Evolutionary conservation across 2,113 vertebrate species (phyloP).

Genomic region (Ranitomeya variabilis): DNA sequence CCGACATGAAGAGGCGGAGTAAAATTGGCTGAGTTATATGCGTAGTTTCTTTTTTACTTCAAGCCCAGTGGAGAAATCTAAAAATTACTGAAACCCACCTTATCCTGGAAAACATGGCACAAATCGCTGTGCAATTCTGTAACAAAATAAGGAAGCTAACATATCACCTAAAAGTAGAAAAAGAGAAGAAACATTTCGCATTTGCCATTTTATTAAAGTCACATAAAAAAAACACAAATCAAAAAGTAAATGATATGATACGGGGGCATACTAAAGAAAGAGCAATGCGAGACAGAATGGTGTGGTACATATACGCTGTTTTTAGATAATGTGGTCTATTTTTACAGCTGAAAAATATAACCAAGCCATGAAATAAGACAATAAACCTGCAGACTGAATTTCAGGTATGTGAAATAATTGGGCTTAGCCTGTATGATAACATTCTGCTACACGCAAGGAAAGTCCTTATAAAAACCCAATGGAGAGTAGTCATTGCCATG

Average conservation of each 20-base stretch:
- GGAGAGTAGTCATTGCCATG: conserved; percentile 30
- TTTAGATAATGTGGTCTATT: background rate
- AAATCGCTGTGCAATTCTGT: background rate
- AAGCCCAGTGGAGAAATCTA: too few relatives aligned
- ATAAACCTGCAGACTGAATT: background rate
- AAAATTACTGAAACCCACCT: too few relatives aligned
- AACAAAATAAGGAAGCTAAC: background rate
- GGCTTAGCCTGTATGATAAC: background rate
- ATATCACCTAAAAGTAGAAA: background rate
- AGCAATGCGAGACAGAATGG: background rate
- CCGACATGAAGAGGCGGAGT: too few relatives aligned
- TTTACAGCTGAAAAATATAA: background rate
- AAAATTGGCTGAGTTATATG: too few relatives aligned
- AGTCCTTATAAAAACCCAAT: conserved; percentile 11
- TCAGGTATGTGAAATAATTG: background rate
- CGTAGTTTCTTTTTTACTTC: too few relatives aligned
- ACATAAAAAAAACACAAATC: background rate
- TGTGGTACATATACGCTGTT: background rate
- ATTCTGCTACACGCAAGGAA: background rate
- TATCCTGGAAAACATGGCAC: background rate
- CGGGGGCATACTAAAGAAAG: too few relatives aligned
- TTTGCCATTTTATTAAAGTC: background rate
- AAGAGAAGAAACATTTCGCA: background rate
- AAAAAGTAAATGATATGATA: too few relatives aligned
- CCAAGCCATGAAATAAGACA: background rate